Base-by-base conservation (phyloP, 2,888 invertebrate genomes). In the Rhamphomyia laevipes region DNA sequence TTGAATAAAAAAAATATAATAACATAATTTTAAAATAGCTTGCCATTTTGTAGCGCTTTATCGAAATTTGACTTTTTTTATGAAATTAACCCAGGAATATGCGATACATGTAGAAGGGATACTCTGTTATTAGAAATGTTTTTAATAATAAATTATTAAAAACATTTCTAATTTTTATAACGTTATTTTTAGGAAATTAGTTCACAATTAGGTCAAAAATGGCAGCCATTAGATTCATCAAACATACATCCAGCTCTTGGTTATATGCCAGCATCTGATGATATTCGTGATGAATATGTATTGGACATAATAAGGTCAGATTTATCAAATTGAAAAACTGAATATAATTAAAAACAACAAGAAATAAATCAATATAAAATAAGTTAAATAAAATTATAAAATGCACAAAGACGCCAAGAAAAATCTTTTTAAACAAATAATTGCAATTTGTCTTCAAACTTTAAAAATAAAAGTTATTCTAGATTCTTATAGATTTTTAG, bases 251-350 rank as follows among this genome's bases (percentile, higher is more conserved):
- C 65, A 46, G 63, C 64, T 43, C 62, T 68, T 16, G 61, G 63
- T 31, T 64, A 59, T 52, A 58, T 60, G 17, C 64, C 63, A 35
- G 63, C 64, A n/a, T 59, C 66, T 43, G 64, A 65, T 54, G 64
- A 68, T 51, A 57, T 64, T 46, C 67, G 67, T 50, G 66, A 70
- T 57, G 63, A 68, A 57, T 69, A 61, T 52, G 63, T 69, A 47
- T 65, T 67, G 56, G 65, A 68, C 56, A 55, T 67, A 58, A 58
- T 70, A 55, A 64, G 68, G 49, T 59, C 63, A 51, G 69, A 70
- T 61, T 58, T 69, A 52, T 49, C 49, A 49, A 42, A 47, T 47
- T 33, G 30, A 49, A 45, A 50, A 47, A 21, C 46, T 48, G 51
- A 47, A 31, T 49, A 51, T 48, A 51, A 54, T 50, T 49, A 47